These are phyloP conservation scores for Ctenicera cuprea DNA, from an alignment of 2,888 invertebrate species.

Conservation along the genomic window DNA sequence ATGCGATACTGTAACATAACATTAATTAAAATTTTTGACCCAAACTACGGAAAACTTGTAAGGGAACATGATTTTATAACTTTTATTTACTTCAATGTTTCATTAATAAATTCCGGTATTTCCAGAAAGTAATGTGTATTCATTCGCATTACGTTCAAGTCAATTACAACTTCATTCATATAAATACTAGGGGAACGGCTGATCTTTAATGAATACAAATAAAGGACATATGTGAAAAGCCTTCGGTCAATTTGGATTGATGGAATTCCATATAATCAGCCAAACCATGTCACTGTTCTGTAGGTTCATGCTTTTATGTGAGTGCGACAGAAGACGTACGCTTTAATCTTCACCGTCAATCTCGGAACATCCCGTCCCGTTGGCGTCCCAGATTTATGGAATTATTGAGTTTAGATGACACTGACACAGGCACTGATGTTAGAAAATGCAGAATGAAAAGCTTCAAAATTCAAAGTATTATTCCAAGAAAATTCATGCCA, in stretches of 20 bases:
- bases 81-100: too few relatives aligned
- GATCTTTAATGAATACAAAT: constrained; percentile 17
- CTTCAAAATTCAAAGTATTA: too few relatives aligned
- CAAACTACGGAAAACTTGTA: too few relatives aligned
- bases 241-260: constrained; percentile 1
- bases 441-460: constrained; percentile 4
- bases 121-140: background rate
- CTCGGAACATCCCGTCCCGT: background rate
- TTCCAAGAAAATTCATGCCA: too few relatives aligned
- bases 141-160: background rate
- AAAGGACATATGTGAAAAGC: background rate
- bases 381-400: constrained; percentile 26
- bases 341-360: constrained; percentile 22
- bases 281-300: background rate
- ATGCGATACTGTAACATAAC: too few relatives aligned
- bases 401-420: constrained; percentile 13
- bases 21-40: too few relatives aligned
- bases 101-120: too few relatives aligned
- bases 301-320: constrained; percentile 15
- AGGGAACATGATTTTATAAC: too few relatives aligned
- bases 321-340: constrained; percentile 4
- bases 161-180: constrained; percentile 6
- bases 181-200: background rate
- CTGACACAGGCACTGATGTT: background rate
- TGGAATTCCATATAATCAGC: constrained; percentile 7